Evolutionary conservation across 2,113 vertebrate species (phyloP), one percentile per base, ranked within the genome.

Genomic region (Chaenogobius annularis): DNA sequence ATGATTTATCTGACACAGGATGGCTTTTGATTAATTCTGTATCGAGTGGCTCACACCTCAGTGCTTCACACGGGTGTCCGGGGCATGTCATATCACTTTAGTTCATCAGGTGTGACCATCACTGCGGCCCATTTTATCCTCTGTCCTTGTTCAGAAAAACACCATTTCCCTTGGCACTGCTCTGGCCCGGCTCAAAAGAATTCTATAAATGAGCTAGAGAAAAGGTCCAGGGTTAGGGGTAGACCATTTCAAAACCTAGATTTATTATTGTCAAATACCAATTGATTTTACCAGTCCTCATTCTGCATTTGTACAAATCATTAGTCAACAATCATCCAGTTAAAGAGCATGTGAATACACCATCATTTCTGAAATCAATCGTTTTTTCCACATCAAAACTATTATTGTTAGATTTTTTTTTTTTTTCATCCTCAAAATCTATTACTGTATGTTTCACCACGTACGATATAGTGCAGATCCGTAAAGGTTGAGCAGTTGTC

Each of bases 21-120:
- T 78, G 67, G 87, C 77, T 91, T 91, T 88, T 88, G 89, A 93
- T 89, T 88, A 87, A 92, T 91, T 89, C 81, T 84, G 83, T 78
- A 90, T 86, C 72, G 81, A 90, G 79, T 83, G 65, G 80, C 78
- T 91, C 78, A 83, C 87, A 88, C 73, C 75, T 83, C 74, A 66
- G 54, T 72, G 74, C 74, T 74, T 76, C 82, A 83, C 85, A 70
- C 44, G 14, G 80, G 59, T 79, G 87, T 88, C 81, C 37, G 11
- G 73, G 82, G 75, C 85, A 75, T 80, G 77, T 89, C 83, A 76
- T 87, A 83, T 83, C 69, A 69, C 83, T 86, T 89, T 77, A 79
- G 84, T 75, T 84, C 83, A 82, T 88, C 85, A 89, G 75, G 88
- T 91, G 85, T 84, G 84, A 84, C 73, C 78, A 75, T 85, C 70